phyloP scores from a whole-genome alignment of 2,113 vertebrate genomes.

The Barnardius zonarius region DNA sequence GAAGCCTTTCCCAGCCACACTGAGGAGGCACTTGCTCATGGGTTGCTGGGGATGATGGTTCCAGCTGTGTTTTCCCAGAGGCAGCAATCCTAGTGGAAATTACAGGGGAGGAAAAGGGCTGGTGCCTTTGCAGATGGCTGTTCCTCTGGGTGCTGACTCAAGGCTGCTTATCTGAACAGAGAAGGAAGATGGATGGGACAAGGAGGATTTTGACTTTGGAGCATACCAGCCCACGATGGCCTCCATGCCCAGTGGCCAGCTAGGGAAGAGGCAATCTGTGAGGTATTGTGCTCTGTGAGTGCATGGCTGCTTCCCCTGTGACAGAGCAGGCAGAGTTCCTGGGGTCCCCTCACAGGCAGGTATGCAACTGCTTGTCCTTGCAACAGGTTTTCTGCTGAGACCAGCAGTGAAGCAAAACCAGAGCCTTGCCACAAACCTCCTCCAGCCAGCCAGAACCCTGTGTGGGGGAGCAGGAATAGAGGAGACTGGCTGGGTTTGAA shows the following conservation, averaged over 20 bases:
- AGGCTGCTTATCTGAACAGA: slow-evolving; percentile 45
- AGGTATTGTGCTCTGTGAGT: slow-evolving; percentile 66
- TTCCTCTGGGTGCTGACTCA: not conserved
- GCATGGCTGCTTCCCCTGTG: not conserved
- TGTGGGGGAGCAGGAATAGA: slow-evolving; percentile 42
- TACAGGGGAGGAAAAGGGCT: not conserved
- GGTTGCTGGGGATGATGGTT: not conserved
- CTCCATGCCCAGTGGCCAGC: slow-evolving; percentile 70
- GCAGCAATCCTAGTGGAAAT: not conserved
- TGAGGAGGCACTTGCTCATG: fast-evolving
- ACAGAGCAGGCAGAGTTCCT: not conserved
- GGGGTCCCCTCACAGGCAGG: not conserved
- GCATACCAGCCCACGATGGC: slow-evolving; percentile 83
- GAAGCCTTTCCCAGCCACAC: not conserved
- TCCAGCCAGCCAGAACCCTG: not conserved
- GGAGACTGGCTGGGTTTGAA: slow-evolving; percentile 86
- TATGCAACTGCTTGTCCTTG: not conserved
- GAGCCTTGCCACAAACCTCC: slow-evolving; percentile 69
- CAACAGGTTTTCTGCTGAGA: slow-evolving; percentile 83
- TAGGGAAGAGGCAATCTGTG: slow-evolving; percentile 77
- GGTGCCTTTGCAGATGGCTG: not conserved
- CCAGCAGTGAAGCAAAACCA: slow-evolving; percentile 50
- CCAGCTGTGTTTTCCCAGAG: not conserved
- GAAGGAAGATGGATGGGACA: slow-evolving; percentile 48
- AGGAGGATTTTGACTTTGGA: slow-evolving; percentile 82